Percentiles rank a stretch among this genome's conserved stretches.
phyloP scores from a whole-genome alignment of 2,113 vertebrate genomes.

The Fregetta grallaria region DNA sequence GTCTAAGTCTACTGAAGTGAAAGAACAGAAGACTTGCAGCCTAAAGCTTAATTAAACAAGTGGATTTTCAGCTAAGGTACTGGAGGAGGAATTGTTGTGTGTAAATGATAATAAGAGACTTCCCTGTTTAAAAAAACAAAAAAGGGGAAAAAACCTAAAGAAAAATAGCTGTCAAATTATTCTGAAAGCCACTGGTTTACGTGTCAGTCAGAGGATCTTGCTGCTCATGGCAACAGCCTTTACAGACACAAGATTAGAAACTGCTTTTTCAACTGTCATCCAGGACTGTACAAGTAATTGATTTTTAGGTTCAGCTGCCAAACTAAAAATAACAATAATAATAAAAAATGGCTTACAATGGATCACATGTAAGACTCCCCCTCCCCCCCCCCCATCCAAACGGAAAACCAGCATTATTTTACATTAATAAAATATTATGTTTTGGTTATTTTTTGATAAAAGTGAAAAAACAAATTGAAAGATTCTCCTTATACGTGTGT shows the following conservation, averaged over 20 bases:
- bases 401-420: neutral
- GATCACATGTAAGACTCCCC: neutral
- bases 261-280: conserved; percentile 32
- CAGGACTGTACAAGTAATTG: conserved; percentile 40
- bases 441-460: neutral
- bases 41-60: conserved; percentile 57
- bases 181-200: neutral
- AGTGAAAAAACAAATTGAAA: neutral
- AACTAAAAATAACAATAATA: conserved; percentile 41
- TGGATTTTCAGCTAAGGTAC: conserved; percentile 19
- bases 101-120: conserved; percentile 11
- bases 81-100: neutral
- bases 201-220: conserved; percentile 30
- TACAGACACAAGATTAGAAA: conserved; percentile 31
- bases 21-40: conserved; percentile 18
- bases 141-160: neutral
- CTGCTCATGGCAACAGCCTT: conserved; percentile 1
- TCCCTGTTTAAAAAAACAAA: neutral
- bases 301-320: conserved; percentile 49
- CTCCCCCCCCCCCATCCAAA: neutral
- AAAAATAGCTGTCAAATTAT: conserved; percentile 46
- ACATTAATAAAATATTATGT: fast-evolving
- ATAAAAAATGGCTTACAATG: conserved; percentile 13
- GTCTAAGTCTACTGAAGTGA: neutral
- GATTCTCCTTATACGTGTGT: neutral